A percentile compares a stretch with the other conserved stretches of the same genome.
Evolutionary conservation across 2,888 invertebrate species (phyloP).

Genomic region (Steinernema carpocapsae): DNA sequence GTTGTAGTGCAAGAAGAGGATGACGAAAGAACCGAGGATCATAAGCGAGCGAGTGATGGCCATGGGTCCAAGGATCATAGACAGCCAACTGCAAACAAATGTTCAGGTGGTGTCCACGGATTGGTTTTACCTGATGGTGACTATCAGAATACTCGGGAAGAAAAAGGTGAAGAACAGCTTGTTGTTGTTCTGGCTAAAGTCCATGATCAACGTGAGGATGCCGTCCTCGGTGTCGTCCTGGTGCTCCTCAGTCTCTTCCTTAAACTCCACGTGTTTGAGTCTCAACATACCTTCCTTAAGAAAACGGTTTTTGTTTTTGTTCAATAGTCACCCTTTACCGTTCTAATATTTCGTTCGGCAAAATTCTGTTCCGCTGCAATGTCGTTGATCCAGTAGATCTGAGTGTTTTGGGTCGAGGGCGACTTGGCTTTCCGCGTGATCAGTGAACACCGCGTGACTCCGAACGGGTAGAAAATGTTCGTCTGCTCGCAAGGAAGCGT

Average conservation of each 20-base stretch:
- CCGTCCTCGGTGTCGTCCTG: conserved; percentile 18
- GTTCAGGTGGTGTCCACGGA: conserved; percentile 12
- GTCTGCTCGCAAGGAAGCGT: conserved; percentile 18
- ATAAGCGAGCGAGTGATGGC: conserved; percentile 57
- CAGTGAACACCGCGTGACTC: conserved; percentile 16
- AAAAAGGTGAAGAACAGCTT: conserved; percentile 42
- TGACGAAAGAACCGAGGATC: conserved; percentile 49
- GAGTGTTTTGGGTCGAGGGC: conserved; percentile 3
- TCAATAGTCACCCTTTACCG: not conserved
- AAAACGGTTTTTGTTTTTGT: not conserved
- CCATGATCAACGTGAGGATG: conserved; percentile 11
- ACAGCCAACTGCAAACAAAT: conserved; percentile 47
- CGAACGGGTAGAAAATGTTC: conserved; percentile 25
- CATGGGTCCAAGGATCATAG: conserved; percentile 59
- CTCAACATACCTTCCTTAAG: conserved; percentile 17
- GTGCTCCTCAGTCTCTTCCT: not conserved
- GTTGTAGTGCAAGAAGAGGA: conserved; percentile 49
- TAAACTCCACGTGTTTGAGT: conserved; percentile 8
- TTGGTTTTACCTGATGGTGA: conserved; percentile 47
- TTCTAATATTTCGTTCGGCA: not conserved
- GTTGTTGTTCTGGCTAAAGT: conserved; percentile 33
- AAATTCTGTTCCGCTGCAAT: not conserved
- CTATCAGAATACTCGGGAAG: conserved; percentile 46
- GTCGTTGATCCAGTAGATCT: conserved; percentile 22
- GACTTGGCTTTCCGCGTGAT: conserved; percentile 26